Conservation (phyloP, 2,797 vertebrate genomes). For the Sebastes variabilis region DNA sequence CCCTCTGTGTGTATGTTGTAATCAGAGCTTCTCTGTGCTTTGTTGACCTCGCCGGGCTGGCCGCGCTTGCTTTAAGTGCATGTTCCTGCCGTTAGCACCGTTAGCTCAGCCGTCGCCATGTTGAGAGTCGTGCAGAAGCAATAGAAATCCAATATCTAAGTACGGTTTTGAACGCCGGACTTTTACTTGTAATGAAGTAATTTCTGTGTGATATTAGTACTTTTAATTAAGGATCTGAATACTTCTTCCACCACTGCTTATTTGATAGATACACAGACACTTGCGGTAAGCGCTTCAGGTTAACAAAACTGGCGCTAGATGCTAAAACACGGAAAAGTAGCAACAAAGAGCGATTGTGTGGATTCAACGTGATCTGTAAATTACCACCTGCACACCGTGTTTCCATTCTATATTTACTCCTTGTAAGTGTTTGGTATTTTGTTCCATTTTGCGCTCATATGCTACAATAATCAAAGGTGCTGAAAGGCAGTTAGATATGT, state of each 20-base stretch:
- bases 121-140: too few species aligned
- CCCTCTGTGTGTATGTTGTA: too few species aligned
- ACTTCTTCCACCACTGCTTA: background rate
- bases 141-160: too few species aligned
- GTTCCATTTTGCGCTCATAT: background rate
- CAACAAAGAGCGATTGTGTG: too few species aligned
- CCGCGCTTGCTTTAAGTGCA: too few species aligned
- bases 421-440: background rate
- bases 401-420: background rate
- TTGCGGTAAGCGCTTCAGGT: too few species aligned
- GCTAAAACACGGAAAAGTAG: background rate
- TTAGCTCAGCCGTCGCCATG: too few species aligned
- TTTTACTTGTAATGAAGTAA: background rate
- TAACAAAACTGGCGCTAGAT: background rate
- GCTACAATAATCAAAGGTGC: background rate
- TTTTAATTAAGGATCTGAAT: background rate
- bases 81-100: too few species aligned
- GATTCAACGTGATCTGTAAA: background rate
- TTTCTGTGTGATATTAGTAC: background rate
- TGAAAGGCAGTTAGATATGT: background rate
- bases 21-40: too few species aligned
- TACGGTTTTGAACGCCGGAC: background rate
- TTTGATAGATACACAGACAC: background rate
- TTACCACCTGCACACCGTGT: background rate
- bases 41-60: too few species aligned